These are phyloP conservation scores for Sphaeridia pumilis DNA, from an alignment of 2,888 invertebrate species.

Conservation along the genomic window DNA sequence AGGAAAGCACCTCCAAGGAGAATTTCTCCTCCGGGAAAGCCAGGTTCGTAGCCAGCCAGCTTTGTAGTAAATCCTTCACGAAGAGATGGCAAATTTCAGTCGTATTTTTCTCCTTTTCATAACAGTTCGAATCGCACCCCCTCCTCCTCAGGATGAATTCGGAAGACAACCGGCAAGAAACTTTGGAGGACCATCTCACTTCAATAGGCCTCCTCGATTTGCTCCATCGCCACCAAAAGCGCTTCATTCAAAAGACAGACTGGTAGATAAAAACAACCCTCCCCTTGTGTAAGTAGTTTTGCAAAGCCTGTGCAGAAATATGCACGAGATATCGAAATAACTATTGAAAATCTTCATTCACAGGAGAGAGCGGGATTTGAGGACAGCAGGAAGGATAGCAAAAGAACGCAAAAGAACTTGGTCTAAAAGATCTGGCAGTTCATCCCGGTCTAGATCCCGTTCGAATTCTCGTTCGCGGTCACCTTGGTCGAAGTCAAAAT, in stretches of 20 bases:
- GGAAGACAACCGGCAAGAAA: conserved; percentile 8
- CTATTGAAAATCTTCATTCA: no score
- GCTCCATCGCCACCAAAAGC: conserved; percentile 25
- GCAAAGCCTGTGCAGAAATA: neutral
- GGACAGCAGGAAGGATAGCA: conserved; percentile 6
- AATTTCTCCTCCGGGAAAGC: conserved; percentile 19
- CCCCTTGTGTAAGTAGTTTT: conserved; percentile 14
- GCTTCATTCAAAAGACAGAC: conserved; percentile 11
- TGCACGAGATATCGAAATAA: neutral
- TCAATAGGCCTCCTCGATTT: conserved; percentile 19
- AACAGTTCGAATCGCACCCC: conserved; percentile 27
- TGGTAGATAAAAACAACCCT: conserved; percentile 13
- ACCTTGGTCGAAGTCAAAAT: conserved; percentile 16
- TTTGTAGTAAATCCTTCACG: no score
- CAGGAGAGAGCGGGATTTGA: conserved; percentile 15
- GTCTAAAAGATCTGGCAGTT: conserved; percentile 21
- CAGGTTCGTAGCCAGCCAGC: no score
- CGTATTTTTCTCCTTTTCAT: no score
- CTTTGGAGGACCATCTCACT: conserved; percentile 13
- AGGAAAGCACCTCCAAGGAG: conserved; percentile 23
- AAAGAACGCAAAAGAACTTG: conserved; percentile 6
- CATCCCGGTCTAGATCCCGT: conserved; percentile 42
- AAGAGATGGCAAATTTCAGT: no score
- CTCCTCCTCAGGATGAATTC: conserved; percentile 25
- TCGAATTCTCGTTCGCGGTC: conserved; percentile 37